These are phyloP conservation scores for Rhinopomastus cyanomelas DNA, from an alignment of 2,113 vertebrate species.

Conservation along the genomic window DNA sequence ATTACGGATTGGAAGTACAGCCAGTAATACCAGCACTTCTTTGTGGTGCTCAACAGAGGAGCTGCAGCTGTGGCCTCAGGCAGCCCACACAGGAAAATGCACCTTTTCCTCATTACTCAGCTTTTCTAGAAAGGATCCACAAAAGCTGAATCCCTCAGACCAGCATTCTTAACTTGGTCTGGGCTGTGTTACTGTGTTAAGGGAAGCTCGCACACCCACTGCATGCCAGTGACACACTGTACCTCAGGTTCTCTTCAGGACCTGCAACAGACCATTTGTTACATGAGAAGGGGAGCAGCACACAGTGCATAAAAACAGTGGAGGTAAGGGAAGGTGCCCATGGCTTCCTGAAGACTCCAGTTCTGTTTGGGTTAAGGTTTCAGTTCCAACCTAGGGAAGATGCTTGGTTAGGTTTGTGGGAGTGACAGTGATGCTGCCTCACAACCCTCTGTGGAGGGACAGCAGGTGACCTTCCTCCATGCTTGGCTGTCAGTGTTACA, in stretches of 20 bases:
- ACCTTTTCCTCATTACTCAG: background rate
- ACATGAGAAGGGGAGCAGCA: background rate
- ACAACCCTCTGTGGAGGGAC: background rate
- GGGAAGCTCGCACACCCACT: accelerated
- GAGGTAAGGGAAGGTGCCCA: background rate
- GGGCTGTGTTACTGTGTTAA: accelerated
- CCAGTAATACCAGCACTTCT: background rate
- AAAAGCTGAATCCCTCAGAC: background rate
- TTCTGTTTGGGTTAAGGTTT: background rate
- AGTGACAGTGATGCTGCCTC: background rate
- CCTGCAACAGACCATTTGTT: background rate
- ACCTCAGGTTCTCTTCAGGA: background rate
- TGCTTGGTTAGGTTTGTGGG: background rate
- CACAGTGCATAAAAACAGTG: background rate
- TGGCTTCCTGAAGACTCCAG: background rate
- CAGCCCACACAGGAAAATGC: accelerated
- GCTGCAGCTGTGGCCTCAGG: background rate
- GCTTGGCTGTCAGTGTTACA: background rate
- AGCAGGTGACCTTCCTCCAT: background rate
- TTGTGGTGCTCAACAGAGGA: background rate
- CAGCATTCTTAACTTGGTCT: background rate
- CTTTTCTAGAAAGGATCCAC: background rate
- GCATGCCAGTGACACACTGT: background rate
- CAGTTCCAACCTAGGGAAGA: background rate
- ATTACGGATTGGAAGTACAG: too few species aligned